Evolutionary conservation across 2,113 vertebrate species (phyloP).

Genomic region (Beaufortia kweichowensis): DNA sequence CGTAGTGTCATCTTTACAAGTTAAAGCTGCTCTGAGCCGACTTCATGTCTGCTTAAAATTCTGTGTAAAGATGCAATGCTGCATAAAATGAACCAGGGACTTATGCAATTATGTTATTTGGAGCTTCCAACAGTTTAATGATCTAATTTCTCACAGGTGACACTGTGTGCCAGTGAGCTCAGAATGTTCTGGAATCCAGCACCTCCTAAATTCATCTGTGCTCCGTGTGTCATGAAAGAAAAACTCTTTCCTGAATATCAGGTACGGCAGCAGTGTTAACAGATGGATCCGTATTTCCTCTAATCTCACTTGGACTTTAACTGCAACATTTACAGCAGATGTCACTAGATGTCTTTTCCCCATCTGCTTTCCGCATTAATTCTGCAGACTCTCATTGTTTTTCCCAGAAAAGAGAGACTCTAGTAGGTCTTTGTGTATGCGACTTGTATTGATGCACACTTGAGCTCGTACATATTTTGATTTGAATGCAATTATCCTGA

Average conservation of each 20-base stretch:
- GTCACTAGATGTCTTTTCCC: conserved; percentile 16
- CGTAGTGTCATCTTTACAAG: no score
- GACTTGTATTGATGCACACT: conserved; percentile 5
- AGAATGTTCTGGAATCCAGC: conserved; percentile 75
- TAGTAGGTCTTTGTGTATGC: not conserved
- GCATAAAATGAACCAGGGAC: no score
- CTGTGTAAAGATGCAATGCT: no score
- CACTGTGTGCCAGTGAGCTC: conserved; percentile 64
- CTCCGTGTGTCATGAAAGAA: conserved; percentile 70
- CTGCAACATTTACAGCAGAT: conserved; percentile 22
- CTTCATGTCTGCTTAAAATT: no score
- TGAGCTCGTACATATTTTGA: not conserved
- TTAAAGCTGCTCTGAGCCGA: no score
- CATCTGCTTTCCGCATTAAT: conserved; percentile 26
- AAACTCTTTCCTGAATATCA: conserved; percentile 74
- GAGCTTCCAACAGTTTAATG: no score
- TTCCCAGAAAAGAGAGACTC: not conserved
- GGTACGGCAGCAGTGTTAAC: conserved; percentile 60
- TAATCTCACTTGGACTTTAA: conserved; percentile 18
- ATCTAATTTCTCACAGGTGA: conserved; percentile 57
- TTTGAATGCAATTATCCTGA: conserved; percentile 1
- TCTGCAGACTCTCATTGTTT: not conserved
- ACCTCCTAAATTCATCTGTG: conserved; percentile 74
- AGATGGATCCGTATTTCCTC: conserved; percentile 8
- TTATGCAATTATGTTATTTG: no score